Evolutionary conservation across 2,888 invertebrate species (phyloP).

Genomic region (Agonum fuliginosum): DNA sequence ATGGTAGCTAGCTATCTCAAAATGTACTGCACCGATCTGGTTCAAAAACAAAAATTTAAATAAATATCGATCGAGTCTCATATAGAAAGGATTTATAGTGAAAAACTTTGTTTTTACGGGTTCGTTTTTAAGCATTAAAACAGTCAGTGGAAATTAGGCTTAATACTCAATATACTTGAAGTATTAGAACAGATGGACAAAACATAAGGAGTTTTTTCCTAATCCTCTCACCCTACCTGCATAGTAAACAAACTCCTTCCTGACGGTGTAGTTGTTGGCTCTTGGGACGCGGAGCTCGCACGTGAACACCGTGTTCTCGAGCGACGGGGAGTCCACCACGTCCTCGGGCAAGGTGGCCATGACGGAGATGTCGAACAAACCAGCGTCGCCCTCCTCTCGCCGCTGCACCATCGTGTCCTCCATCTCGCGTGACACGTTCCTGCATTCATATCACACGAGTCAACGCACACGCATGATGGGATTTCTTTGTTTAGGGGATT

Average conservation of each 20-base stretch:
- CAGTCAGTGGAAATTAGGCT: too few species aligned
- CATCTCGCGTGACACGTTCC: constrained; percentile 39
- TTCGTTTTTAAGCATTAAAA: too few species aligned
- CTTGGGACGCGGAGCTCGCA: constrained; percentile 26
- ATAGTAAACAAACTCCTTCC: constrained; percentile 42
- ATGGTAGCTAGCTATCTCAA: too few species aligned
- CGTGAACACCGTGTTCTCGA: constrained; percentile 27
- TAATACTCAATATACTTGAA: too few species aligned
- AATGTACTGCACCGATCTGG: too few species aligned
- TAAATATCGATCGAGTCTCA: too few species aligned
- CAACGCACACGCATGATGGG: neutral
- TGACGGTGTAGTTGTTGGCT: constrained; percentile 33
- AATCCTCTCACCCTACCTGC: constrained; percentile 19
- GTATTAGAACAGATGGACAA: too few species aligned
- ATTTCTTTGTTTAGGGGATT: constrained; percentile 2
- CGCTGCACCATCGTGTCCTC: constrained; percentile 13
- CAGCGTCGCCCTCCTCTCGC: neutral
- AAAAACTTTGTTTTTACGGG: too few species aligned
- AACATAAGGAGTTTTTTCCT: too few species aligned
- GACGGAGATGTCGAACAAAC: constrained; percentile 20
- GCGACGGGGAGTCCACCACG: neutral
- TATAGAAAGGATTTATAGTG: too few species aligned
- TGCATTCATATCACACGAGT: neutral
- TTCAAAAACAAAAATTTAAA: too few species aligned
- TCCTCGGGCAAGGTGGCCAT: constrained; percentile 19